Percentiles rank a stretch among this genome's conserved stretches.
These are phyloP conservation scores for Steatocranus sp. DNA, from an alignment of 2,797 vertebrate genomes.

Conservation along the genomic window DNA sequence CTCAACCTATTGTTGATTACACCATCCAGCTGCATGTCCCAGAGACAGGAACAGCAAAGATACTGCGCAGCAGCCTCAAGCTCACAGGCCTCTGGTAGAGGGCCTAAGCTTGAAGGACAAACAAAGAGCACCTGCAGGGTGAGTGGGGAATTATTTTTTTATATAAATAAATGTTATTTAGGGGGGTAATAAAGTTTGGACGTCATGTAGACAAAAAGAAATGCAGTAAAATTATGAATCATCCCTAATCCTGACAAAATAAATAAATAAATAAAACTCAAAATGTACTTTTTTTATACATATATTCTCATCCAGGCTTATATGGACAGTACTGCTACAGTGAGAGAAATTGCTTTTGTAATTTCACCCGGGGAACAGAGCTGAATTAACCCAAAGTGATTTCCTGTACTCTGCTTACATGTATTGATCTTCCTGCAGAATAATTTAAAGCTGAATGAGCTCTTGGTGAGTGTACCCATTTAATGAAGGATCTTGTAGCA, in stretches of 20 bases:
- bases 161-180: neutral
- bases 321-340: slow-evolving; percentile 3
- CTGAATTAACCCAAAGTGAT: slow-evolving; percentile 22
- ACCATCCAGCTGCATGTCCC: neutral
- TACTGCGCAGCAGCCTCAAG: neutral
- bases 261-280: neutral
- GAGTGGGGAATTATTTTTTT: neutral
- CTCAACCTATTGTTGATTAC: neutral
- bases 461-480: slow-evolving; percentile 13
- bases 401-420: slow-evolving; percentile 36
- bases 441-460: slow-evolving; percentile 50
- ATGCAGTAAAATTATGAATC: neutral
- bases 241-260: neutral
- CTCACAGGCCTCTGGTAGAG: neutral
- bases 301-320: neutral
- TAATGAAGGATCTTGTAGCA: slow-evolving; percentile 26
- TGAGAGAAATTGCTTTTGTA: slow-evolving; percentile 10
- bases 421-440: slow-evolving; percentile 50
- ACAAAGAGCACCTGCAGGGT: neutral
- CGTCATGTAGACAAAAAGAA: neutral
- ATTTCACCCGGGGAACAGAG: slow-evolving; percentile 3
- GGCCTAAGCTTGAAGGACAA: neutral
- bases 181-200: neutral
- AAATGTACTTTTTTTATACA: neutral
- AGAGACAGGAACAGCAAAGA: neutral